These are phyloP conservation scores for Carduelis carduelis DNA, from an alignment of 2,797 vertebrate genomes.

Conservation along the genomic window DNA sequence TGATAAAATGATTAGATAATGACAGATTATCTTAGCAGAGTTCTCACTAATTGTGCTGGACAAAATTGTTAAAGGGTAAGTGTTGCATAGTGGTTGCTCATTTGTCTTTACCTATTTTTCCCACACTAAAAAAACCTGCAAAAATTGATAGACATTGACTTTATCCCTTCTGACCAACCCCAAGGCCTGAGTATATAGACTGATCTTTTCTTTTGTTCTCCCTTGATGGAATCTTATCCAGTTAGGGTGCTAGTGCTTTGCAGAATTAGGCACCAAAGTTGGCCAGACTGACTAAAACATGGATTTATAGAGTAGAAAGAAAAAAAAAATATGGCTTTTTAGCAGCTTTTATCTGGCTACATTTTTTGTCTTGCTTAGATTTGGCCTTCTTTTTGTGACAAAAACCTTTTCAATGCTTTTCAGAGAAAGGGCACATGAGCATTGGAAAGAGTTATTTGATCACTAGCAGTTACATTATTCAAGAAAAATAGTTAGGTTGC, in stretches of 20 bases:
- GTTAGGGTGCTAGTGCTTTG: neutral
- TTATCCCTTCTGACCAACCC: neutral
- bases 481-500: neutral
- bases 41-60: neutral
- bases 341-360: neutral
- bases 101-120: neutral
- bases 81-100: neutral
- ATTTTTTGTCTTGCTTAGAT: neutral
- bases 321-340: neutral
- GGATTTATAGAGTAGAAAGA: neutral
- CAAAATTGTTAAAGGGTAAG: neutral
- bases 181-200: neutral
- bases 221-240: neutral
- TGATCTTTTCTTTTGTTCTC: neutral
- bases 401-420: neutral
- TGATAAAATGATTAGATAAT: neutral
- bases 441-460: neutral
- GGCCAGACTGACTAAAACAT: neutral
- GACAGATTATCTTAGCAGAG: rapidly evolving
- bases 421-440: neutral
- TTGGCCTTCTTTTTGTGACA: neutral
- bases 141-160: neutral
- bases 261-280: neutral
- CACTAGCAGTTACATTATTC: neutral
- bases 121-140: neutral